Evolutionary conservation across 2,888 invertebrate species (phyloP).

Genomic region (Spodoptera exigua): DNA sequence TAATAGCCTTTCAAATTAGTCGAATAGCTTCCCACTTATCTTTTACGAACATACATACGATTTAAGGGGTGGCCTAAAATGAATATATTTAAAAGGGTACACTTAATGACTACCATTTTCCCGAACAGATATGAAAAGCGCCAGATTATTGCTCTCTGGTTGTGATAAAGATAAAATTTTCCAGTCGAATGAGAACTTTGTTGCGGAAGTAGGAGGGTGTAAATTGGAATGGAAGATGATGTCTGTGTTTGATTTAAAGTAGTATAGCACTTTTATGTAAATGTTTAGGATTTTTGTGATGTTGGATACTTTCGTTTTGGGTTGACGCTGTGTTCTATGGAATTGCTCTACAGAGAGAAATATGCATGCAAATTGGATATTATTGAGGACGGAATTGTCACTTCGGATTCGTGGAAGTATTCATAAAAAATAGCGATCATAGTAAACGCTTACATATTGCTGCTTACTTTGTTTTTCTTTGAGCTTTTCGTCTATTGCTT

Average conservation of each 20-base stretch:
- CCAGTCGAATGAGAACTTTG: constrained; percentile 20
- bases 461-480: no score
- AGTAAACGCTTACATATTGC: neutral
- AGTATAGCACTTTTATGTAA: constrained; percentile 45
- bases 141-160: constrained; percentile 32
- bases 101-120: constrained; percentile 31
- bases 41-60: constrained; percentile 18
- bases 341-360: constrained; percentile 26
- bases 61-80: constrained; percentile 33
- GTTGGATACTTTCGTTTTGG: constrained; percentile 17
- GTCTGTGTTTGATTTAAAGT: constrained; percentile 41
- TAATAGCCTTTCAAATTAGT: constrained; percentile 7
- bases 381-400: constrained; percentile 28
- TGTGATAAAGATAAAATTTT: constrained; percentile 14
- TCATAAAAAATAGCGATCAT: neutral
- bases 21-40: constrained; percentile 18
- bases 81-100: constrained; percentile 50
- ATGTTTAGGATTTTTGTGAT: constrained; percentile 45
- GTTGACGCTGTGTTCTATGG: constrained; percentile 22
- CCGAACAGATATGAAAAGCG: constrained; percentile 41
- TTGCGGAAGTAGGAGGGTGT: accelerated
- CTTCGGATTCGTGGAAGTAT: neutral
- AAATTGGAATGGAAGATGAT: neutral
- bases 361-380: constrained; percentile 45
- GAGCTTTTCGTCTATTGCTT: no score